Percentiles rank a stretch among this genome's conserved stretches.
phyloP scores from a whole-genome alignment of 2,888 invertebrate species.

The Drosophila siamana region DNA sequence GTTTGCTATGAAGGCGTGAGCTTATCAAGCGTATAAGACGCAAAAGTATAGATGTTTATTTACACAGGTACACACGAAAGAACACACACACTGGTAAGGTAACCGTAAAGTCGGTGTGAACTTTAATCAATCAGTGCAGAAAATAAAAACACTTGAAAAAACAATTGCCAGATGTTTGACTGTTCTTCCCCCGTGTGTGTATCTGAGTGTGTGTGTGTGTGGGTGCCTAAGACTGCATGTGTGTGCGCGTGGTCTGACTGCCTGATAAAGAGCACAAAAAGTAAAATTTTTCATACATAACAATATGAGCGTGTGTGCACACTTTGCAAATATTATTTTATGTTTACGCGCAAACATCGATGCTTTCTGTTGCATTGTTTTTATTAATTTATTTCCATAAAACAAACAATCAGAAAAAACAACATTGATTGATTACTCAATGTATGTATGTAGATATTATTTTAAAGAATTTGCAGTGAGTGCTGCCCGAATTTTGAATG shows the following conservation, averaged over 20 bases:
- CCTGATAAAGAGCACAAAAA: slow-evolving; percentile 24
- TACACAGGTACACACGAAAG: slow-evolving; percentile 10
- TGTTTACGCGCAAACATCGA: slow-evolving; percentile 5
- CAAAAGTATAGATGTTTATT: slow-evolving; percentile 17
- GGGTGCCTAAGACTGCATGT: not conserved
- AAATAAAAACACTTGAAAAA: slow-evolving; percentile 41
- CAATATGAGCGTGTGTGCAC: not conserved
- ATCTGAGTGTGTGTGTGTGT: slow-evolving; percentile 15
- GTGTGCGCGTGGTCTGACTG: slow-evolving; percentile 11
- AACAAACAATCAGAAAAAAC: not conserved
- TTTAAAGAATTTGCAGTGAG: too few relatives aligned
- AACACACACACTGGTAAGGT: not conserved
- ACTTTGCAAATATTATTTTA: slow-evolving; percentile 1
- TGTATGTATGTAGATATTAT: slow-evolving; percentile 1
- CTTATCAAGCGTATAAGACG: slow-evolving; percentile 22
- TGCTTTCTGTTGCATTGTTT: slow-evolving; percentile 10
- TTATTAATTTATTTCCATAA: not conserved
- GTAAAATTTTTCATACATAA: slow-evolving; percentile 3
- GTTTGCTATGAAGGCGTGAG: not conserved
- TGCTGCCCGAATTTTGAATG: too few relatives aligned
- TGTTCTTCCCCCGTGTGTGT: not conserved
- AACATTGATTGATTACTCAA: slow-evolving; percentile 10
- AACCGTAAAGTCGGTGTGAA: slow-evolving; percentile 9
- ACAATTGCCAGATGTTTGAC: slow-evolving; percentile 36
- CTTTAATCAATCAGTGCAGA: slow-evolving; percentile 43